Percentiles rank a stretch among this genome's conserved stretches.
Conservation (phyloP, 2,888 invertebrate species). For the Drosophila siamana region DNA sequence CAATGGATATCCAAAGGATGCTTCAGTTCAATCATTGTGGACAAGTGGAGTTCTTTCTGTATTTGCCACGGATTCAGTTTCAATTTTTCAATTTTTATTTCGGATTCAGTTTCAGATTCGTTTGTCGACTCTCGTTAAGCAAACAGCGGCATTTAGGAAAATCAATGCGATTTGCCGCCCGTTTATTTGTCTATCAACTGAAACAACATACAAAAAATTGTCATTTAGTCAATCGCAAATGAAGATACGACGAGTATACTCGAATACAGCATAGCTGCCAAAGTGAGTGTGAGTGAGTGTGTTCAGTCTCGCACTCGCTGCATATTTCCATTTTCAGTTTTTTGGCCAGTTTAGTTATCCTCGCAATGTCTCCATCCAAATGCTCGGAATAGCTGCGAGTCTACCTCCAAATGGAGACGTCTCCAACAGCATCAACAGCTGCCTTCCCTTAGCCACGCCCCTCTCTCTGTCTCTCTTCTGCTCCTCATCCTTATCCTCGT, state of each 20-base stretch:
- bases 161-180: slow-evolving; percentile 49
- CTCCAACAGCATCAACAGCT: slow-evolving; percentile 37
- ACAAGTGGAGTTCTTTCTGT: slow-evolving; percentile 33
- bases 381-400: slow-evolving; percentile 40
- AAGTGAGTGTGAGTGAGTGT: neutral
- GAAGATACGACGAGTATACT: slow-evolving; percentile 33
- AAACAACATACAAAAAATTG: slow-evolving; percentile 54
- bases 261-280: neutral
- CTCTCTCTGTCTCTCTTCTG: no score
- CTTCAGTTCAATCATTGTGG: slow-evolving; percentile 53
- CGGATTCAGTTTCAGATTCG: slow-evolving; percentile 24
- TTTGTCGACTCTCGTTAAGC: slow-evolving; percentile 38
- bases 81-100: neutral
- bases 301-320: neutral
- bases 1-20: slow-evolving; percentile 37
- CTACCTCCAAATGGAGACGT: slow-evolving; percentile 58
- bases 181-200: slow-evolving; percentile 44
- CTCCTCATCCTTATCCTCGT: slow-evolving; percentile 37
- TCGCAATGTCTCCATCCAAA: slow-evolving; percentile 36
- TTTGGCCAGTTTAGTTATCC: neutral
- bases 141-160: slow-evolving; percentile 65
- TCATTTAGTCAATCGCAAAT: slow-evolving; percentile 64
- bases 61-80: neutral
- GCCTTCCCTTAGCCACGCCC: neutral
- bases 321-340: slow-evolving; percentile 15